Base-by-base conservation (phyloP, 1,140 invertebrate species). In the Drosophila varians region DNA sequence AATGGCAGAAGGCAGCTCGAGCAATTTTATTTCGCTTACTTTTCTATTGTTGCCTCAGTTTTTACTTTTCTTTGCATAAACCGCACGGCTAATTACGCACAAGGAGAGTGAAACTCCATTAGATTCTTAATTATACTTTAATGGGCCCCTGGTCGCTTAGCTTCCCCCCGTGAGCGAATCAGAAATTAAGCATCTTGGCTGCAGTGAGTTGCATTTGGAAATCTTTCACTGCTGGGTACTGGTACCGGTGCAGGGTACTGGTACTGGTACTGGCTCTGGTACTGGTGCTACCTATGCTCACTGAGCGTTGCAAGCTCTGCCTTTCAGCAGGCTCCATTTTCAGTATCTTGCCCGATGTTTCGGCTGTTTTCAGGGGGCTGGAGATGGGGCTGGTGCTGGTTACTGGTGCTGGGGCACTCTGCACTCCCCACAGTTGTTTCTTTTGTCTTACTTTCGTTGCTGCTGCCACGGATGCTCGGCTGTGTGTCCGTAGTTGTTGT, bases 101-200 rank as follows among this genome's bases (percentile, higher is more conserved):
- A 73, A 71, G 60, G 61, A 77, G 82, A 87, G 82, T 87, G 77
- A 87, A 87, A 87, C 57, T 73, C 49, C 42, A 71, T 62, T 74
- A 80, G 62, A 82, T 87, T 87, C 82, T 87, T 87, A 87, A 87
- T 87, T 87, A 87, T 71, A 80, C 56, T 82, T 86, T 87, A 88
- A 86, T 86, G 64, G 82, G 48, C 55, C 5, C 38, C 38, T 16
- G 12, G 36, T 9, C 14, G 28, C 28, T 31, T 31, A 31, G 61
- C 25, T 46, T 11, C 25, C 61, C 61, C 25, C 61, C 52, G 12
- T 18, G 34, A 23, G 36, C 28, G 21, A 45, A 28, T 40, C 14
- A 60, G 47, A 53, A 45, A 52, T 68, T 49, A 46, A 58, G 46
- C 43, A 56, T 56, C 52, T 56, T 23, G 31, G 12, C 26, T 43